Percentiles rank a stretch among this genome's conserved stretches.
Conservation (phyloP, 2,888 invertebrate genomes). For the Phasia obesa region DNA sequence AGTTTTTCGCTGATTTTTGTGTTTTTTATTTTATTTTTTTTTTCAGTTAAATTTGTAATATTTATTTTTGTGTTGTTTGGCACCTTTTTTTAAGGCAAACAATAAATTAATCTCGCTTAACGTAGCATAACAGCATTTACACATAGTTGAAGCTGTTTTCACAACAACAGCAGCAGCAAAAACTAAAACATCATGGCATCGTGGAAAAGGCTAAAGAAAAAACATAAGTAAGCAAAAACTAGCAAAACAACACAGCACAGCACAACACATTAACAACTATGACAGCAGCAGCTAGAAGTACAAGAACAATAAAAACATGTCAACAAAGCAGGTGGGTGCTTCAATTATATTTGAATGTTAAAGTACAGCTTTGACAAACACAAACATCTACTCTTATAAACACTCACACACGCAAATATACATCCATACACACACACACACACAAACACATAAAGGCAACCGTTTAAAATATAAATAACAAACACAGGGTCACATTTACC, state of each 20-base stretch:
- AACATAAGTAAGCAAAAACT: slow-evolving; percentile 30
- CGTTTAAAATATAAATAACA: slow-evolving; percentile 14
- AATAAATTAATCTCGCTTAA: slow-evolving; percentile 71
- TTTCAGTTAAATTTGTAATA: slow-evolving; percentile 41
- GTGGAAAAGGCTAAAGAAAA: slow-evolving; percentile 19
- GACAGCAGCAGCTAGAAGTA: slow-evolving; percentile 39
- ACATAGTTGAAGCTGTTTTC: slow-evolving; percentile 62
- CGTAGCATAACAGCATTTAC: slow-evolving; percentile 66
- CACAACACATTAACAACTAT: slow-evolving; percentile 32
- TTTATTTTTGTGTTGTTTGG: slow-evolving; percentile 49
- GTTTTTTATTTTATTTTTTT: slow-evolving; percentile 18
- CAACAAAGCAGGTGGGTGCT: slow-evolving; percentile 68
- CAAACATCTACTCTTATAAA: slow-evolving; percentile 24
- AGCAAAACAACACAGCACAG: too few relatives aligned
- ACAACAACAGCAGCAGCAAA: slow-evolving; percentile 14
- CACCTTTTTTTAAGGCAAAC: slow-evolving; percentile 61
- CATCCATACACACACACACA: not conserved
- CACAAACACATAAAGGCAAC: slow-evolving; percentile 10
- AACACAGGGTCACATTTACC: slow-evolving; percentile 48
- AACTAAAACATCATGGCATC: slow-evolving; percentile 23
- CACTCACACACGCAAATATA: not conserved
- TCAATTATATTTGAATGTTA: slow-evolving; percentile 62
- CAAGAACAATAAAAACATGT: slow-evolving; percentile 58
- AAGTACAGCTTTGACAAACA: slow-evolving; percentile 57
- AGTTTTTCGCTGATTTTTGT: slow-evolving; percentile 36